These are phyloP conservation scores for Macropis europaea DNA, from an alignment of 2,888 invertebrate genomes.

Conservation along the genomic window DNA sequence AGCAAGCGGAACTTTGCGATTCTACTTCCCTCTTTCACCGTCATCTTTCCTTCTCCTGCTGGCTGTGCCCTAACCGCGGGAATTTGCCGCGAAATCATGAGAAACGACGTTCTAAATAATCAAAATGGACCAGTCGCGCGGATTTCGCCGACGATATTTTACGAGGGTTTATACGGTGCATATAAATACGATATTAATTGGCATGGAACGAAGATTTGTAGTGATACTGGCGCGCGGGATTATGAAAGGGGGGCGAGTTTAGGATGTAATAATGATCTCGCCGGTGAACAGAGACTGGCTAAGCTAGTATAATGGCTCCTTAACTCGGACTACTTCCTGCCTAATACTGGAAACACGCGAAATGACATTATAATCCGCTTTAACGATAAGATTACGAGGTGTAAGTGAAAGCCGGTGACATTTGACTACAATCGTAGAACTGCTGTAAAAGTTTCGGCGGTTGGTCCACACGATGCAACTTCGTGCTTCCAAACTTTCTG, in stretches of 20 bases:
- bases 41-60: too few relatives aligned
- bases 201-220: conserved; percentile 13
- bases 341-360: conserved; percentile 34
- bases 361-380: conserved; percentile 35
- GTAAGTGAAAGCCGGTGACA: conserved; percentile 34
- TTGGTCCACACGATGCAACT: background rate
- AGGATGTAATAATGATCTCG: conserved; percentile 19
- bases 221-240: conserved; percentile 1
- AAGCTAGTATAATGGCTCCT: conserved; percentile 24
- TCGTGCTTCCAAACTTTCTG: background rate
- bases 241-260: conserved; percentile 10
- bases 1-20: too few relatives aligned
- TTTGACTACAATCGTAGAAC: background rate
- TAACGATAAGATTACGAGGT: conserved; percentile 37
- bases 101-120: background rate
- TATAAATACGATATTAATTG: too few relatives aligned
- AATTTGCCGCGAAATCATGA: background rate
- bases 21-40: too few relatives aligned
- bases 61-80: background rate
- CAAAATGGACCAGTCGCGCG: background rate
- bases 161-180: background rate
- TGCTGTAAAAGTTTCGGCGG: conserved; percentile 19
- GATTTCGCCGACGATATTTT: background rate
- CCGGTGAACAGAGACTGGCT: conserved; percentile 11
- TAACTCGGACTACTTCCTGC: conserved; percentile 39